Conservation (phyloP, 2,888 invertebrate species). For the Protodeltote pygarga region DNA sequence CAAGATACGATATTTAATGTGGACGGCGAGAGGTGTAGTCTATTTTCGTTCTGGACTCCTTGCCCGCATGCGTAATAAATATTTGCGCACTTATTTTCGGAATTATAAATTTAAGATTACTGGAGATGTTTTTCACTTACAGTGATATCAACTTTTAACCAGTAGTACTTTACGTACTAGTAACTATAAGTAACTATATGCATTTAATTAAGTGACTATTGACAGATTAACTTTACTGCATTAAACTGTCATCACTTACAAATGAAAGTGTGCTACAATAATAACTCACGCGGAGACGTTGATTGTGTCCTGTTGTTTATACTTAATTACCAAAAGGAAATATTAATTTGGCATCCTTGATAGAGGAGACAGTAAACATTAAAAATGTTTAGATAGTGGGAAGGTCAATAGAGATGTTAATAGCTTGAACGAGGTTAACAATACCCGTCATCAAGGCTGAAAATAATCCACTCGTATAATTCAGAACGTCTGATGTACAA, state of each 20-base stretch:
- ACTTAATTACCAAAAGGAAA: conserved; percentile 9
- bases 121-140: conserved; percentile 37
- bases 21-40: conserved; percentile 69
- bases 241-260: neutral
- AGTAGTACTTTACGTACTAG: no score
- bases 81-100: conserved; percentile 72
- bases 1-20: conserved; percentile 72
- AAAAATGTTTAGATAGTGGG: conserved; percentile 59
- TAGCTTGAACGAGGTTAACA: conserved; percentile 77
- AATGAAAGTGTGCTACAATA: conserved; percentile 1
- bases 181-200: no score
- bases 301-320: neutral
- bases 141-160: conserved; percentile 7
- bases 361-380: conserved; percentile 50
- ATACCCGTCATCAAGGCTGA: conserved; percentile 82
- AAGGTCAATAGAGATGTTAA: conserved; percentile 72
- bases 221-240: neutral
- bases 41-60: conserved; percentile 74
- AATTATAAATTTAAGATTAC: conserved; percentile 57
- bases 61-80: conserved; percentile 71
- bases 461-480: conserved; percentile 72
- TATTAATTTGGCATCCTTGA: conserved; percentile 27
- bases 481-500: conserved; percentile 59
- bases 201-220: neutral
- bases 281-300: neutral